These are phyloP conservation scores for Mustela lutreola DNA, from an alignment of 2,113 vertebrate species.

Conservation along the genomic window DNA sequence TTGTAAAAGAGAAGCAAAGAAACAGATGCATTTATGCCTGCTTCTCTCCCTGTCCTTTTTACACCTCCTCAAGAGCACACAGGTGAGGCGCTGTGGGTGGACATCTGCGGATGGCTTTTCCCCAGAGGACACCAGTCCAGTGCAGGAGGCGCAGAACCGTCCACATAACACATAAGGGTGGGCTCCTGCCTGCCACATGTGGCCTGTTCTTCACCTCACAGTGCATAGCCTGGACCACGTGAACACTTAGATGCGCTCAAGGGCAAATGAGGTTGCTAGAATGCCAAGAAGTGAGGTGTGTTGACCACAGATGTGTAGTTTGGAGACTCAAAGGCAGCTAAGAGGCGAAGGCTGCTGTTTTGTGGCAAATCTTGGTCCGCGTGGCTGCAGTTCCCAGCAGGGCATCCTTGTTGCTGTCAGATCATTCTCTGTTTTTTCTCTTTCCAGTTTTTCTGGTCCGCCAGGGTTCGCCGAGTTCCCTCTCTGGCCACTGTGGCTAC, in stretches of 20 bases:
- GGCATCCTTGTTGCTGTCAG: background rate
- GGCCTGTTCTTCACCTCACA: background rate
- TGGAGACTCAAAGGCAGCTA: background rate
- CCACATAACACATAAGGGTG: background rate
- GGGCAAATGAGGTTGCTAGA: background rate
- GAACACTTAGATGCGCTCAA: background rate
- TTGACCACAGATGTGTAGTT: background rate
- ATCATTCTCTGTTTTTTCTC: background rate
- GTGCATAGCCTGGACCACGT: accelerated
- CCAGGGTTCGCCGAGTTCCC: background rate
- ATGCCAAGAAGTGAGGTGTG: background rate
- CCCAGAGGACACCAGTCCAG: background rate
- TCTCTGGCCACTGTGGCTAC: background rate
- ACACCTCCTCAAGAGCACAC: background rate
- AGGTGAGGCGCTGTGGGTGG: background rate
- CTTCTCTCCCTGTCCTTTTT: background rate
- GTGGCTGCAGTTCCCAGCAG: background rate
- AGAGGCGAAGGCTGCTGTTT: background rate
- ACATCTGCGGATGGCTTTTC: background rate
- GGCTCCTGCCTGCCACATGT: background rate
- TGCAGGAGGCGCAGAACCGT: background rate
- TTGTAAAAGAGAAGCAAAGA: conserved; percentile 21
- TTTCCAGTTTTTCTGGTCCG: background rate
- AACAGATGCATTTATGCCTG: background rate
- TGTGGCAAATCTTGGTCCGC: background rate